Percentiles rank a stretch among this genome's conserved stretches.
Evolutionary conservation across 2,888 invertebrate genomes (phyloP).

Genomic region (Kryphioiulus occultus): DNA sequence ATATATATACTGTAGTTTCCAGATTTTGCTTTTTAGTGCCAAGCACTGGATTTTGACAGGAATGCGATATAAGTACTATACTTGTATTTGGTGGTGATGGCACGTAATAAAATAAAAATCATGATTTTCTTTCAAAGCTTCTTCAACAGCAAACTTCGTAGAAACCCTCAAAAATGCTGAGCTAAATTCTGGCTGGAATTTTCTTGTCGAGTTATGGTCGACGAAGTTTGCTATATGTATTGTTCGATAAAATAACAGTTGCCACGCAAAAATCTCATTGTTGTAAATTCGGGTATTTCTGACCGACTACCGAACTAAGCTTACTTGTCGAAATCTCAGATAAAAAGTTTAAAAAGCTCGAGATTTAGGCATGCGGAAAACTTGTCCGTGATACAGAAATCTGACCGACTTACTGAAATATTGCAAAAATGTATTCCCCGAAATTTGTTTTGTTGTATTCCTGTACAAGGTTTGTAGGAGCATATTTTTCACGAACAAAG

Average conservation of each 20-base stretch:
- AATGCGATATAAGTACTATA: not conserved
- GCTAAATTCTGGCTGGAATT: not conserved
- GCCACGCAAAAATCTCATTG: not conserved
- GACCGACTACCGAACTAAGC: not conserved
- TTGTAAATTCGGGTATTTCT: not conserved
- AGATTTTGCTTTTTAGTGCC: too few species aligned
- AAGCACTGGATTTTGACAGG: not conserved
- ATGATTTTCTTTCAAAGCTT: not conserved
- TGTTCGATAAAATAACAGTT: not conserved
- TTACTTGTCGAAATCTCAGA: not conserved
- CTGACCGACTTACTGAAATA: not conserved
- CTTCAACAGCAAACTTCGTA: not conserved
- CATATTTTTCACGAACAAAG: not conserved
- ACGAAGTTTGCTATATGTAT: not conserved
- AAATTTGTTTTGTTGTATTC: not conserved
- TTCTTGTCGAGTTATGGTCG: not conserved
- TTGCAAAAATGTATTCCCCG: not conserved
- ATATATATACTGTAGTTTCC: too few species aligned
- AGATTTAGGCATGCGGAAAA: constrained; percentile 9
- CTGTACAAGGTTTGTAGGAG: not conserved
- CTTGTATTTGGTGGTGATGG: not conserved
- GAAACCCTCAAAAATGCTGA: not conserved
- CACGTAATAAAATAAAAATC: constrained; percentile 10
- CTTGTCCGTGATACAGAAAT: not conserved
- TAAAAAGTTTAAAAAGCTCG: not conserved